Evolutionary conservation across 2,888 invertebrate genomes (phyloP).

Genomic region (Xanthorhoe designata): DNA sequence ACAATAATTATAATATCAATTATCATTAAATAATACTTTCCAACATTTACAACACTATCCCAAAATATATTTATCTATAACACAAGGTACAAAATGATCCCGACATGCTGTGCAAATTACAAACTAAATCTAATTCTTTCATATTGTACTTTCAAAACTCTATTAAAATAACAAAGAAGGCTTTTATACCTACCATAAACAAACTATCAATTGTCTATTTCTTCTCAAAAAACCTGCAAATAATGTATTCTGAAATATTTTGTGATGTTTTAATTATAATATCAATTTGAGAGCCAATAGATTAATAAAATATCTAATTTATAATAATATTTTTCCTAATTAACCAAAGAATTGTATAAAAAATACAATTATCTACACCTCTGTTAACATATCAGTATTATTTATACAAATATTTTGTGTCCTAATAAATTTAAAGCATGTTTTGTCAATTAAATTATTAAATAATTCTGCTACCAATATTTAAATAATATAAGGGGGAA

Average conservation of each 20-base stretch:
- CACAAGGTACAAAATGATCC: slow-evolving; percentile 14
- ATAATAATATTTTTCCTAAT: slow-evolving; percentile 3
- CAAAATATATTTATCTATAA: slow-evolving; percentile 21
- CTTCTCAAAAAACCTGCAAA: neutral
- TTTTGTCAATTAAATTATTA: slow-evolving; percentile 13
- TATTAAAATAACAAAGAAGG: neutral
- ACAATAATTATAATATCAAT: slow-evolving; percentile 11
- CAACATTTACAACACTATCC: slow-evolving; percentile 22
- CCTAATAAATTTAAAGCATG: slow-evolving; percentile 21
- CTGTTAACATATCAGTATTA: slow-evolving; percentile 20
- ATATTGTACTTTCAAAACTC: slow-evolving; percentile 25
- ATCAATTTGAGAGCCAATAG: neutral
- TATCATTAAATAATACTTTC: slow-evolving; percentile 29
- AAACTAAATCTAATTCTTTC: slow-evolving; percentile 12
- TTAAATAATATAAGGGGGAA: slow-evolving; percentile 15
- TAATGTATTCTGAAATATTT: neutral
- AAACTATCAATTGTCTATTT: neutral
- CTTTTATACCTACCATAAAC: neutral
- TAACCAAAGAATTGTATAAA: slow-evolving; percentile 19
- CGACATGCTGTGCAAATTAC: neutral
- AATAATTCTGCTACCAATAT: slow-evolving; percentile 15
- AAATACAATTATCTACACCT: slow-evolving; percentile 29
- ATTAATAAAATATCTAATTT: neutral
- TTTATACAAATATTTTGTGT: slow-evolving; percentile 4
- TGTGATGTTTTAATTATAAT: neutral